Percentiles rank a stretch among this genome's conserved stretches.
Evolutionary conservation across 2,113 vertebrate species (phyloP).

Genomic region (Chaetura pelagica): DNA sequence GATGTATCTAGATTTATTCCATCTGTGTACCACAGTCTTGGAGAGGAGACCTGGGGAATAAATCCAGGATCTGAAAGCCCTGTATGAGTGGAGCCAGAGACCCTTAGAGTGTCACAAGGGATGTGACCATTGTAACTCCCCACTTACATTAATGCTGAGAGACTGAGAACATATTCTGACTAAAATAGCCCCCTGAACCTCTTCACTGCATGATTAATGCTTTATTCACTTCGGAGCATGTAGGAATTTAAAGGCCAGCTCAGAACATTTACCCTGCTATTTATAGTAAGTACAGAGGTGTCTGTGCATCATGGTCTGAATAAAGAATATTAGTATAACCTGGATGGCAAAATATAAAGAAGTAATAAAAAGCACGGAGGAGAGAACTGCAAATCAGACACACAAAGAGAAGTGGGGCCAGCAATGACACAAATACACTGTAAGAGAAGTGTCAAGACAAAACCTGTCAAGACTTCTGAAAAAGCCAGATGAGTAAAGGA

Average conservation of each 20-base stretch:
- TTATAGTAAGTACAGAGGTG: not conserved
- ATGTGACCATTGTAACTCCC: not conserved
- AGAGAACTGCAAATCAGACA: not conserved
- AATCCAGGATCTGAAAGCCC: not conserved
- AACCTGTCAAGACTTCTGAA: not conserved
- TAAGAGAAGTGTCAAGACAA: not conserved
- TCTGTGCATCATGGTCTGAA: not conserved
- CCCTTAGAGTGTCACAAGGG: not conserved
- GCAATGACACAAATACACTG: not conserved
- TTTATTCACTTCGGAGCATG: not conserved
- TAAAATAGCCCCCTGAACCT: not conserved
- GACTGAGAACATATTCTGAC: not conserved
- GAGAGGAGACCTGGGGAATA: not conserved
- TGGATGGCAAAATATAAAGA: not conserved
- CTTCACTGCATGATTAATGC: not conserved
- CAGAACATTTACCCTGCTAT: constrained; percentile 8
- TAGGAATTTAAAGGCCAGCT: constrained; percentile 19
- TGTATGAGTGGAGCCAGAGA: not conserved
- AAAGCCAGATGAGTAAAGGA: not conserved
- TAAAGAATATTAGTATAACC: not conserved
- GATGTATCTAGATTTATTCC: not conserved
- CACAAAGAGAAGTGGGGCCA: not conserved
- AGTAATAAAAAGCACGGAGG: not conserved
- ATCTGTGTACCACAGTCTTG: not conserved
- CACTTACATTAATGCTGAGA: not conserved